Base-by-base conservation (phyloP, 2,888 invertebrate genomes). In the Stenodera caucasica region DNA sequence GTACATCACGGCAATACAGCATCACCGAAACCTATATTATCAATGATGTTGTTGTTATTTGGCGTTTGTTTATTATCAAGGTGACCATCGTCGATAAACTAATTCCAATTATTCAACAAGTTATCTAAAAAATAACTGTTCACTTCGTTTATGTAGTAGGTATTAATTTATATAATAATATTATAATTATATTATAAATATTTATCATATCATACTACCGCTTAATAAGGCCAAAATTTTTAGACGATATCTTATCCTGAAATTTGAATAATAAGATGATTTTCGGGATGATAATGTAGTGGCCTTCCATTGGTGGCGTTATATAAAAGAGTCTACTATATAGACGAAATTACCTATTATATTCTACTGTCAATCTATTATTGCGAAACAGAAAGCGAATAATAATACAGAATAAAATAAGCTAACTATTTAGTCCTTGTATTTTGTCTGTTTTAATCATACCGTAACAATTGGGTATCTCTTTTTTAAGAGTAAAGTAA, bases 1-100 rank as follows among this genome's bases (percentile, higher is more conserved):
- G 63, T 63, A 50, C 63, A 62, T 56, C 61, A 63, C 54, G 63
- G 63, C 49, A 63, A 63, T 57, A 57, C 58, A 35, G 63, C 63
- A 45, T 55, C 63, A 49, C 55, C 50, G 52, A 51, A 57, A 49
- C 49, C 54, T 30, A 63, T 60, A 54, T 57, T 45, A 18, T 60
- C 60, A 45, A 54, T 57, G 54, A 21, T 63, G 58, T 40, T 60
- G 30, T 33, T 63, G 12, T 35, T 63, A n/a, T 45, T 55, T 55
- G 53, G 15, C 26, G 52, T 50, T 11, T 57, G 51, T 32, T 33
- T 63, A 54, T 55, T 63, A 49, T 51, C 49, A 14, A 63, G 63
- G 63, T 63, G 63, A 63, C 63, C 63, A 45, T 21, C 51, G 21
- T 55, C 29, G n/a, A 33, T 49, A 55, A 51, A 61, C 55, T 58